A percentile compares a stretch with the other conserved stretches of the same genome.
phyloP scores from a whole-genome alignment of 2,797 vertebrate genomes.

The Decapterus maruadsi region DNA sequence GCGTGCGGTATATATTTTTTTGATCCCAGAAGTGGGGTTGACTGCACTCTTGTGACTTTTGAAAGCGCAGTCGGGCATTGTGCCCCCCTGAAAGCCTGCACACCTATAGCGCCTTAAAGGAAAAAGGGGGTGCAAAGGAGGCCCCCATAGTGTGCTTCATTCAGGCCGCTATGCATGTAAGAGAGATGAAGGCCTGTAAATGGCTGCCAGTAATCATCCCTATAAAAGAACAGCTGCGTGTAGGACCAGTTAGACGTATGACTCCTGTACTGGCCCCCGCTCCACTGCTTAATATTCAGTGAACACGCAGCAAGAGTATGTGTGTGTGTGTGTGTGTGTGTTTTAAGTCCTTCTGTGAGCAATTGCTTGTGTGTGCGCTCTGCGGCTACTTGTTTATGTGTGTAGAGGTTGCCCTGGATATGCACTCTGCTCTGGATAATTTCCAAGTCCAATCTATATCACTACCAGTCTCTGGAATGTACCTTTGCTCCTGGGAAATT shows the following conservation, averaged over 20 bases:
- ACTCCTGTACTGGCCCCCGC: slow-evolving; percentile 58
- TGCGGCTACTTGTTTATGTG: slow-evolving; percentile 65
- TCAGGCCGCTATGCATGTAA: slow-evolving; percentile 68
- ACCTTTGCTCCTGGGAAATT: slow-evolving; percentile 82
- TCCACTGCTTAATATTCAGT: slow-evolving; percentile 59
- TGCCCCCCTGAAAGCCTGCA: slow-evolving; percentile 58
- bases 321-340: slow-evolving; percentile 20
- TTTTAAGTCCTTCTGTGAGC: slow-evolving; percentile 21
- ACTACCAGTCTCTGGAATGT: slow-evolving; percentile 73
- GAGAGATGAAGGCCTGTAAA: slow-evolving; percentile 75
- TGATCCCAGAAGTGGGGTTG: slow-evolving; percentile 50
- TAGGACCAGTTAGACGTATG: slow-evolving; percentile 53
- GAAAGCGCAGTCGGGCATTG: slow-evolving; percentile 60
- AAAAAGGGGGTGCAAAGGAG: slow-evolving; percentile 53
- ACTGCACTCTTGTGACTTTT: slow-evolving; percentile 59
- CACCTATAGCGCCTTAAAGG: slow-evolving; percentile 63
- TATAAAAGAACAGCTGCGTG: slow-evolving; percentile 75
- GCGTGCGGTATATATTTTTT: slow-evolving; percentile 34
- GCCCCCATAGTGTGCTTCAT: slow-evolving; percentile 61
- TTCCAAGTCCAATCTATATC: slow-evolving; percentile 77
- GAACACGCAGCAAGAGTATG: slow-evolving; percentile 45
- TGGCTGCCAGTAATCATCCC: slow-evolving; percentile 69
- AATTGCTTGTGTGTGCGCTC: slow-evolving; percentile 31
- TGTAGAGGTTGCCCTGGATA: slow-evolving; percentile 73
- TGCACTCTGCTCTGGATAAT: slow-evolving; percentile 78